phyloP scores from a whole-genome alignment of 2,888 invertebrate genomes.

The Pterobdella sp. region DNA sequence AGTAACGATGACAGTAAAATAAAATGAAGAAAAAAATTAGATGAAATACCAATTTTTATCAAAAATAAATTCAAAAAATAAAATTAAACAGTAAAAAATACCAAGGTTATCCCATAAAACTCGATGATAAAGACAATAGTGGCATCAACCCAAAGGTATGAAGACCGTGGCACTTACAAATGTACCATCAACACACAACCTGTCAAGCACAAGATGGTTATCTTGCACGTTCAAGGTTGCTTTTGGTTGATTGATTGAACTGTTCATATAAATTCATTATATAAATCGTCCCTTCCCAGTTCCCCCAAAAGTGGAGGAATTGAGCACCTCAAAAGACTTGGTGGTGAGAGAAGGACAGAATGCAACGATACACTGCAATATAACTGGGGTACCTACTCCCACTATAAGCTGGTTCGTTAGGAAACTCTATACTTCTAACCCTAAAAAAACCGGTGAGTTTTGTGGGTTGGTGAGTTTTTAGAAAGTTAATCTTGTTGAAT shows the following conservation, averaged over 20 bases:
- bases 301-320: conserved; percentile 83
- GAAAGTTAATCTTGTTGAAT: not conserved
- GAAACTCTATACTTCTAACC: conserved; percentile 2
- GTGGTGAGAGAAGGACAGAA: conserved; percentile 87
- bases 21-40: too few species aligned
- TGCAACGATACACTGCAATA: conserved; percentile 72
- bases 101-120: too few species aligned
- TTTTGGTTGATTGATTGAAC: not conserved
- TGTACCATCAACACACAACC: conserved; percentile 46
- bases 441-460: conserved; percentile 10
- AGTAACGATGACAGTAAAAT: too few species aligned
- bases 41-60: too few species aligned
- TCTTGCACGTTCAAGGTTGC: conserved; percentile 44
- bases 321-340: conserved; percentile 68
- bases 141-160: conserved; percentile 36
- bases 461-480: not conserved
- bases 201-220: conserved; percentile 42
- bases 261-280: not conserved
- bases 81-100: too few species aligned
- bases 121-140: too few species aligned
- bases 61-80: too few species aligned
- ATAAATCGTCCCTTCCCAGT: conserved; percentile 64
- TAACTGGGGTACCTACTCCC: conserved; percentile 71
- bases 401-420: conserved; percentile 75
- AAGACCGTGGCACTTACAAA: conserved; percentile 45